Conservation (phyloP, 2,888 invertebrate genomes). For the Therioaphis trifolii region DNA sequence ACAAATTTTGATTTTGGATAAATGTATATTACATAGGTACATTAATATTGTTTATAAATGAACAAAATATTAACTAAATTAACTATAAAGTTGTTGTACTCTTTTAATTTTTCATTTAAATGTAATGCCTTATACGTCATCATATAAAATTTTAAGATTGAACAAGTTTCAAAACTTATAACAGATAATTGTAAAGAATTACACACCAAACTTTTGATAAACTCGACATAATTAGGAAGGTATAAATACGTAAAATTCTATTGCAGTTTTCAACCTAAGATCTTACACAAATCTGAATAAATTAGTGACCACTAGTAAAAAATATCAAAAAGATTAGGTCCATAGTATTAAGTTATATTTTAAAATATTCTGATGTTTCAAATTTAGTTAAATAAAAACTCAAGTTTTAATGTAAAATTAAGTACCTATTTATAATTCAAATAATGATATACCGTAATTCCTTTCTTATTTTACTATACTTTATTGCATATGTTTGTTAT, state of each 20-base stretch:
- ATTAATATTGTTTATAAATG: no score
- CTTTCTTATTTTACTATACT: not conserved
- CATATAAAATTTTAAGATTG: constrained; percentile 12
- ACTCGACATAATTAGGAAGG: constrained; percentile 29
- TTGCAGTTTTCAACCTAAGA: constrained; percentile 7
- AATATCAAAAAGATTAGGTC: not conserved
- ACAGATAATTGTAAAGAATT: constrained; percentile 34
- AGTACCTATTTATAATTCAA: not conserved
- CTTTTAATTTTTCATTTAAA: constrained; percentile 28
- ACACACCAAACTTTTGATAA: constrained; percentile 43
- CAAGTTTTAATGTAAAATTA: not conserved
- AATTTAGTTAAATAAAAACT: not conserved
- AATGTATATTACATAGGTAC: no score
- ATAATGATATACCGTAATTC: not conserved
- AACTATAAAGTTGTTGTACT: no score
- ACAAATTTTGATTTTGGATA: no score
- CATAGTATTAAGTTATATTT: not conserved
- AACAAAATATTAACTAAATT: no score
- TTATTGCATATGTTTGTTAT: not conserved
- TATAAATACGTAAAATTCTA: constrained; percentile 21
- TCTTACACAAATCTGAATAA: not conserved
- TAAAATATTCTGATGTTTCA: not conserved
- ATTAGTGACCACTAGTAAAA: not conserved
- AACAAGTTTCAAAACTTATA: constrained; percentile 51
- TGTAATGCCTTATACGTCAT: constrained; percentile 14